Base-by-base conservation (phyloP, 2,888 invertebrate genomes). In the Cryptocheilus praepositus region DNA sequence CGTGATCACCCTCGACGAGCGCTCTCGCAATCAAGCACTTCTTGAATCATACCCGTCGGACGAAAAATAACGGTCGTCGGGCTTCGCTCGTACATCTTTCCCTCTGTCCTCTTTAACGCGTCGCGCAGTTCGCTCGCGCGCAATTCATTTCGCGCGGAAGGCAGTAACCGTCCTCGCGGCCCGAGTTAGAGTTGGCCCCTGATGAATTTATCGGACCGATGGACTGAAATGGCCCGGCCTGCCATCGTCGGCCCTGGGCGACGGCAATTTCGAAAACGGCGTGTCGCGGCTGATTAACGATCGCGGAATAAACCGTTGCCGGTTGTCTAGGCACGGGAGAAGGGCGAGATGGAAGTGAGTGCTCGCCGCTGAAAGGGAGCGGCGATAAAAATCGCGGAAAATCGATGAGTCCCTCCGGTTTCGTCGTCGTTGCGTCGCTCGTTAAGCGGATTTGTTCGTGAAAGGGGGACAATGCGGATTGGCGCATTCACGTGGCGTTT, bases 121-220 rank as follows among this genome's bases (percentile, higher is more conserved):
- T 36, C 36, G 11, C 36, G 36, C 36, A 11, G 5, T 11, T 7
- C 36, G 36, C 36, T 36, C 36, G 3, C 16, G 16, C n/a, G n/a
- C 49, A 16, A 19, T 49, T 49, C 49, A 49, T 49, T 19, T 19
- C 19, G 16, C 46, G 46, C 46, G 3, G 49, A 19, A 19, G 49
- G 19, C 49, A 49, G 8, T 15, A 16, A 49, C n/a, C 16, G n/a
- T n/a, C 1, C 36, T 11, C 36, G 25, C 36, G 36, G 36, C 36
- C 36, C 36, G 36, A 36, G 36, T 36, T 36, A 36, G 36, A 36
- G 36, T 36, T 36, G 0, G 55, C 25, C 5, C 25, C 36, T 49
- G 59, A 46, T 16, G 59, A 22, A 59, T 59, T 59, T 46, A 46
- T 59, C 59, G 25, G 46, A 18, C 21, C 18, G 57, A 58, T 58